Conservation (phyloP, 1,140 invertebrate species). For the Rhopalosiphum padi region DNA sequence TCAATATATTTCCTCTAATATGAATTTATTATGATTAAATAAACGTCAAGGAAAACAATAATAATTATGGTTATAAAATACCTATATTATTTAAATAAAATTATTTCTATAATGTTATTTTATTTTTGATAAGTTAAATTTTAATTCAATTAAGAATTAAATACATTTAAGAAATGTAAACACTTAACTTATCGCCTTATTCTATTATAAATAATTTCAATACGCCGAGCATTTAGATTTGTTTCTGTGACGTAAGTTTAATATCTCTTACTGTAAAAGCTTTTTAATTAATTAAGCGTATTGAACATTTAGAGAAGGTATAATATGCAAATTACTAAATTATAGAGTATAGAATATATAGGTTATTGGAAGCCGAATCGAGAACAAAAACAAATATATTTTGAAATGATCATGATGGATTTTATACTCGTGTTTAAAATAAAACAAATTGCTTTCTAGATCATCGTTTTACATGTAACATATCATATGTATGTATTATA, state of each 20-base stretch:
- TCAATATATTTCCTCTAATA: background rate
- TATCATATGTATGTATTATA: background rate
- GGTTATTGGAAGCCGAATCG: background rate
- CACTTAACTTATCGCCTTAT: background rate
- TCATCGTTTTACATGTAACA: too few relatives aligned
- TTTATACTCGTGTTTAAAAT: background rate
- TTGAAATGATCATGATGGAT: too few relatives aligned
- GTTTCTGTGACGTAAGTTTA: background rate
- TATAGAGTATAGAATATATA: background rate
- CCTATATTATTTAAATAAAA: too few relatives aligned
- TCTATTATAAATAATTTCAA: background rate
- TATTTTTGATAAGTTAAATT: background rate
- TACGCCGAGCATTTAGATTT: background rate
- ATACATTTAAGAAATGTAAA: background rate
- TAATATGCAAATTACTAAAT: background rate
- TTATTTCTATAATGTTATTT: background rate
- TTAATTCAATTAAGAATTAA: background rate
- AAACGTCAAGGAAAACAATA: background rate
- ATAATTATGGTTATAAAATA: too few relatives aligned
- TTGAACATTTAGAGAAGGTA: background rate
- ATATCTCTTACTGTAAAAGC: background rate
- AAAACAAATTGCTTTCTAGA: background rate
- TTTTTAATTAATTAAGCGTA: background rate
- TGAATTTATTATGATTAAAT: background rate
- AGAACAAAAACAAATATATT: background rate